These are phyloP conservation scores for Acanthosepion esculentum DNA, from an alignment of 2,888 invertebrate species.

Conservation along the genomic window DNA sequence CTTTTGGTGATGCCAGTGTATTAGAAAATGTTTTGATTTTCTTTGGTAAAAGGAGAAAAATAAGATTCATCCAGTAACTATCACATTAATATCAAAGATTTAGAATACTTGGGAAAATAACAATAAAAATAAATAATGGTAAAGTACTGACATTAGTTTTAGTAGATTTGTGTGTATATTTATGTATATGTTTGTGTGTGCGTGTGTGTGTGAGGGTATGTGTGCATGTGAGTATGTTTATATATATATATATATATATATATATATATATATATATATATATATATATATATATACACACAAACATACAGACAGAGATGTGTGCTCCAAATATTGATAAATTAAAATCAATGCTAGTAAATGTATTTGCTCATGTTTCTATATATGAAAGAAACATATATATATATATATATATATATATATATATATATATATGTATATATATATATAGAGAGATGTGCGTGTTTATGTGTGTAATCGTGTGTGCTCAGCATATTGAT, in stretches of 20 bases:
- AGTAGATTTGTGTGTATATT: neutral
- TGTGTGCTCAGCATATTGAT: too few species aligned
- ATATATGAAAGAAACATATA: too few species aligned
- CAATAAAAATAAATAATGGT: neutral
- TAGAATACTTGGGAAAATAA: neutral
- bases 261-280: too few species aligned
- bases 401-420: too few species aligned
- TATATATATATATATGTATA: neutral
- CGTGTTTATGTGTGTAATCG: too few species aligned
- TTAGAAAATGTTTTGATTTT: conserved; percentile 1
- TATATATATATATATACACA: too few species aligned
- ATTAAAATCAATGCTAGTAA: too few species aligned
- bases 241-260: too few species aligned
- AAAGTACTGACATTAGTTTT: neutral
- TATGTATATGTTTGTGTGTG: neutral
- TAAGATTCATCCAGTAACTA: neutral
- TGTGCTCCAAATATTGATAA: too few species aligned
- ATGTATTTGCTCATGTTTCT: too few species aligned
- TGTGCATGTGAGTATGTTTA: neutral
- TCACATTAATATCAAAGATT: neutral
- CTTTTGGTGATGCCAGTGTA: neutral
- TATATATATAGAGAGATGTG: neutral
- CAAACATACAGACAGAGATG: too few species aligned
- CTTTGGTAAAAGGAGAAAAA: neutral
- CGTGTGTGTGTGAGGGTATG: neutral